A percentile compares a stretch with the other conserved stretches of the same genome.
Evolutionary conservation across 2,113 vertebrate genomes (phyloP).

Genomic region (Ascaphus truei): DNA sequence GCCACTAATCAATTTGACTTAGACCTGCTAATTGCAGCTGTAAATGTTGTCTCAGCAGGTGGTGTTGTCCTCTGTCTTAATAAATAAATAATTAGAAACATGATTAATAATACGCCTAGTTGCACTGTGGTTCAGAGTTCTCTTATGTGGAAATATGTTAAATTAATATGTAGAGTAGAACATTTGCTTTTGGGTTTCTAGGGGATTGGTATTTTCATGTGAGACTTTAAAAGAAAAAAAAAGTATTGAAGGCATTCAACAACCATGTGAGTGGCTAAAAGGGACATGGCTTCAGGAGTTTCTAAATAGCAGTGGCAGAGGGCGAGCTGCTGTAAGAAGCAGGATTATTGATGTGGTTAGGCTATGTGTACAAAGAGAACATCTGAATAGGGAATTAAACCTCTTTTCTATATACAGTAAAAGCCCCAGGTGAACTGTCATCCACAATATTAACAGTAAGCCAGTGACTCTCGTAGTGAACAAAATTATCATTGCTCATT

Average conservation of each 20-base stretch:
- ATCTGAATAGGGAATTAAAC: conserved; percentile 11
- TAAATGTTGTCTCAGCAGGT: conserved; percentile 56
- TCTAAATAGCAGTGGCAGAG: conserved; percentile 5
- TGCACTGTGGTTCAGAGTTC: conserved; percentile 30
- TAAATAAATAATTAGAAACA: conserved; percentile 61
- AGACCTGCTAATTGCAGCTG: conserved; percentile 51
- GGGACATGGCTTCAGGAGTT: not conserved
- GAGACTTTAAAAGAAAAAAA: not conserved
- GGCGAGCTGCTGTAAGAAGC: not conserved
- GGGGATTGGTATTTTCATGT: conserved; percentile 8
- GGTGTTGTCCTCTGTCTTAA: conserved; percentile 52
- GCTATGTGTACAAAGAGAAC: not conserved
- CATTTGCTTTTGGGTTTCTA: not conserved
- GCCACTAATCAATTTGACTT: conserved; percentile 26
- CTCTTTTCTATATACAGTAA: not conserved
- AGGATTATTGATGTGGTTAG: conserved; percentile 3
- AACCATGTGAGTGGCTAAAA: not conserved
- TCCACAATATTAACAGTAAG: not conserved
- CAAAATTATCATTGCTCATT: not conserved
- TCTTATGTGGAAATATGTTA: conserved; percentile 32
- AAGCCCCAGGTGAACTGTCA: conserved; percentile 1
- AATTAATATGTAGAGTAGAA: conserved; percentile 22
- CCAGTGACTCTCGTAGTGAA: not conserved
- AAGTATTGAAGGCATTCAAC: not conserved
- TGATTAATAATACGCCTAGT: conserved; percentile 49